Base-by-base conservation (phyloP, 1,140 invertebrate species). In the Scaptomyza graminum region DNA sequence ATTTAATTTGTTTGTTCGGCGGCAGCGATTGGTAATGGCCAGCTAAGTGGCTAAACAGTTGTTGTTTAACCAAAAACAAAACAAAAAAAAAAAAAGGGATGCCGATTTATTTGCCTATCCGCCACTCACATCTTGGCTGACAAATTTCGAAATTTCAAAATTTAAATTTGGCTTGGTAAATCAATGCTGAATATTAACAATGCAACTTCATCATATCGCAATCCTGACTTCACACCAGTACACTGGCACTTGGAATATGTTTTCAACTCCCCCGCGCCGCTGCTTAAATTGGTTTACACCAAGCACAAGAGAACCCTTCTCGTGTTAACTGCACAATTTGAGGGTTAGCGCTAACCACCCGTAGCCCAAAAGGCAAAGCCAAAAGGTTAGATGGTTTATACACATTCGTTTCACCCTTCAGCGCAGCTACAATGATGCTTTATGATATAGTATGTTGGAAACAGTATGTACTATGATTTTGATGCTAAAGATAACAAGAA, bases 21-120 rank as follows among this genome's bases (percentile, higher is more conserved):
- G 82, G 82, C 82, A 76, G 61, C 83, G 83, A 64, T 88, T 83
- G 83, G 70, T 82, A 87, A 88, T 87, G 82, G 85, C 76, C 81
- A 80, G 79, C 79, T 88, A 88, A 88, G 83, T 88, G 83, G 84
- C 71, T 70, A 54, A 70, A 56, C 78, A 87, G 74, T 78, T 85
- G 74, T 78, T 85, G 67, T 85, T 84, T 84, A 63, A 57, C 46
- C 71, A 76, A 75, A 61, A 34, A 34, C 31, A 41, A 25, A 50
- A 61, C 9, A 43, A 16, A 43, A 37, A 61, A 13, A 43, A 16
- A 43, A 37, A 44, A 13, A 57, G 22, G 22, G 39, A 46, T 61
- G 47, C 39, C 59, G 50, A 71, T 22, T 73, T 71, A 55, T 49
- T 73, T 61, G 56, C 51, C 8, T 12, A 12, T 4, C 37, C 37